A percentile compares a stretch with the other conserved stretches of the same genome.
Evolutionary conservation across 2,797 vertebrate genomes (phyloP).

Genomic region (Mus minutoides): DNA sequence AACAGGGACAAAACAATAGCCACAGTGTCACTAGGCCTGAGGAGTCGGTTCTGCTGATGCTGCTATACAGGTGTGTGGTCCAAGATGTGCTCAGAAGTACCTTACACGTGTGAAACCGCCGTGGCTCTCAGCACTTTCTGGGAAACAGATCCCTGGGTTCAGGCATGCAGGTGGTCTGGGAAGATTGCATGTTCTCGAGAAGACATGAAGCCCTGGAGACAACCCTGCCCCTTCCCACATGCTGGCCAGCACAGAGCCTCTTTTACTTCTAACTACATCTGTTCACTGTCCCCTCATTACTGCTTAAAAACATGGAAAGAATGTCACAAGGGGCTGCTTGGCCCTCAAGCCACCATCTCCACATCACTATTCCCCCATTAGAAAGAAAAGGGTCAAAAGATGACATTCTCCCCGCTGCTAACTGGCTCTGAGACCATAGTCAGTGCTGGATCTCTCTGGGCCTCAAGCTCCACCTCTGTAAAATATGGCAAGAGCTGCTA

Average conservation of each 20-base stretch:
- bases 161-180: background rate
- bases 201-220: fast-evolving
- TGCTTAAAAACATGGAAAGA: background rate
- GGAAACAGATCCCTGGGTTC: background rate
- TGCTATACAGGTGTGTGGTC: background rate
- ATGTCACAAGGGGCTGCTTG: background rate
- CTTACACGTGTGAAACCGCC: background rate
- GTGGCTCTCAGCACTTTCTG: no score
- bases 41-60: background rate
- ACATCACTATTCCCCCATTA: background rate
- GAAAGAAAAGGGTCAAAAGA: background rate
- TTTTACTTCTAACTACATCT: background rate
- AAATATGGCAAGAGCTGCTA: background rate
- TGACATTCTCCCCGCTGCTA: background rate
- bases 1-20: background rate
- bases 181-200: background rate
- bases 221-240: background rate
- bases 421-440: background rate
- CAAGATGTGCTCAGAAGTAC: background rate
- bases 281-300: background rate
- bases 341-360: background rate
- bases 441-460: background rate
- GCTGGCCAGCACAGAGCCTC: background rate
- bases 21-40: background rate
- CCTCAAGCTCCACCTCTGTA: background rate